A percentile compares a stretch with the other conserved stretches of the same genome.
Evolutionary conservation across 2,888 invertebrate genomes (phyloP).

Genomic region (Epinotia demarniana): DNA sequence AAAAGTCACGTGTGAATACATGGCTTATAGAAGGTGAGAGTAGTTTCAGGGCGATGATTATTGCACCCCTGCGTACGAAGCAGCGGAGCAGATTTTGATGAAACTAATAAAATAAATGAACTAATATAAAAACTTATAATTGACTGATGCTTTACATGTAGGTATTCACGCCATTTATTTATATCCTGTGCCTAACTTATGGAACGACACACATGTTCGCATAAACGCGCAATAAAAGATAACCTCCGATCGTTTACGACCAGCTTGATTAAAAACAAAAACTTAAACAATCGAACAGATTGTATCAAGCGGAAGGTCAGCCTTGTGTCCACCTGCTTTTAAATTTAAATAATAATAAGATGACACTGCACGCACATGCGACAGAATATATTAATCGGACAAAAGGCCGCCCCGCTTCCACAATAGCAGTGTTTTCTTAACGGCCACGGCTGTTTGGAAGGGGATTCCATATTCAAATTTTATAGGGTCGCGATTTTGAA

Average conservation of each 20-base stretch:
- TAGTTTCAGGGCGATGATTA: neutral
- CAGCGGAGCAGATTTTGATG: neutral
- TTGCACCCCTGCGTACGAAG: neutral
- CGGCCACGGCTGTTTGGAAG: conserved; percentile 57
- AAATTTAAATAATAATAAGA: conserved; percentile 77
- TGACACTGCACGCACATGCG: conserved; percentile 68
- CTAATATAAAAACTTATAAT: too few relatives aligned
- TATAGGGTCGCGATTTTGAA: conserved; percentile 69
- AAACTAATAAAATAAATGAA: neutral
- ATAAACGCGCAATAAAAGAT: conserved; percentile 30
- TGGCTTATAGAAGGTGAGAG: too few relatives aligned
- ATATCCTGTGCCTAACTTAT: neutral
- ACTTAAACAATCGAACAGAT: conserved; percentile 39
- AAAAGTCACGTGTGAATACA: too few relatives aligned
- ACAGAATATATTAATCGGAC: conserved; percentile 73
- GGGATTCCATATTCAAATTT: conserved; percentile 80
- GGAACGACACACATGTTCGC: conserved; percentile 14
- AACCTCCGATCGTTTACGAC: conserved; percentile 19
- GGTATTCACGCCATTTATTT: neutral
- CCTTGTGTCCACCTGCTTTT: conserved; percentile 74
- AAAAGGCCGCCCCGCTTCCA: conserved; percentile 67
- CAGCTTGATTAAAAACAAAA: conserved; percentile 38
- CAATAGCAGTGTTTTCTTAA: conserved; percentile 78
- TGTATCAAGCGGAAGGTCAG: conserved; percentile 67
- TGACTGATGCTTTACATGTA: neutral